Evolutionary conservation across 2,113 vertebrate species (phyloP).

Genomic region (Chlamydotis undulata): DNA sequence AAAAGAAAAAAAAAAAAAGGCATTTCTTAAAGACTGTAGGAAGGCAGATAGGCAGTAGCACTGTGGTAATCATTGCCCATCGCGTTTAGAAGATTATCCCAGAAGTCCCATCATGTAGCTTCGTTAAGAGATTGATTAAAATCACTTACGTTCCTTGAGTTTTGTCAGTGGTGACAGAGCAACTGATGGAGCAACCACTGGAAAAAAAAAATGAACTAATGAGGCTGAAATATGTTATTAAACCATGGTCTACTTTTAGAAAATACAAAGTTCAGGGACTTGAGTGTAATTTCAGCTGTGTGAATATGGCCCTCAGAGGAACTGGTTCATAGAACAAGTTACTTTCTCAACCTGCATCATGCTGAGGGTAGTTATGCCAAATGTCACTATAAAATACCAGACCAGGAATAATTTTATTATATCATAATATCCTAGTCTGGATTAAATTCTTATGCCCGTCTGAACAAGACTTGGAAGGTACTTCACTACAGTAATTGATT

Average conservation of each 20-base stretch:
- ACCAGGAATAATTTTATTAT: background rate
- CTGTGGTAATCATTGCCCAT: background rate
- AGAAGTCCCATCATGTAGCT: background rate
- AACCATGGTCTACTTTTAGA: background rate
- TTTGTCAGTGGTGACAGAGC: background rate
- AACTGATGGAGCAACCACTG: background rate
- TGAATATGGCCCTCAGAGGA: background rate
- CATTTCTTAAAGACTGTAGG: background rate
- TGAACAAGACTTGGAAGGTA: background rate
- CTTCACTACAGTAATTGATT: background rate
- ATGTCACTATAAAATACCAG: background rate
- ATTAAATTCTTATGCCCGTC: background rate
- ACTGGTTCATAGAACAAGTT: background rate
- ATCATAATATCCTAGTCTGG: background rate
- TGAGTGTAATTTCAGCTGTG: background rate
- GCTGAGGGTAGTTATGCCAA: background rate
- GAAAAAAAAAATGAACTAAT: background rate
- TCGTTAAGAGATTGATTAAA: background rate
- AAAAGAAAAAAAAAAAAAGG: background rate
- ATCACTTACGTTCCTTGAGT: background rate
- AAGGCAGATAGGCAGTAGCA: background rate
- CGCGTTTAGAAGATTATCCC: background rate
- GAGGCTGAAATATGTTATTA: background rate
- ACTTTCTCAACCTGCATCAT: background rate
- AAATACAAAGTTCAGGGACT: background rate